phyloP scores from a whole-genome alignment of 1,140 invertebrate species.

The Trypoxylus dichotomus region DNA sequence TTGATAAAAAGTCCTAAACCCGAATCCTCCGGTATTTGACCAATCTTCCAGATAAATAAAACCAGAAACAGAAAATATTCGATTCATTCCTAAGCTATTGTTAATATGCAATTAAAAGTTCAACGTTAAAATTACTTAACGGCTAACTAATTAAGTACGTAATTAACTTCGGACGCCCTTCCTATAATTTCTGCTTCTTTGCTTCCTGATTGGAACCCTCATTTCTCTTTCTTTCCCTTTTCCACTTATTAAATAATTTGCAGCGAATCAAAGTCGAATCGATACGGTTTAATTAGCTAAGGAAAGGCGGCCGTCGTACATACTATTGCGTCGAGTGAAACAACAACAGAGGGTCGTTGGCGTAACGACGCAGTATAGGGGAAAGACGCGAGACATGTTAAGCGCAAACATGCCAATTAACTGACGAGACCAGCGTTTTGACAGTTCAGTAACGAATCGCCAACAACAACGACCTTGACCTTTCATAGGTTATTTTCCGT shows the following conservation, averaged over 20 bases:
- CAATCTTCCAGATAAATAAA: too few relatives aligned
- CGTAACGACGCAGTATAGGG: neutral
- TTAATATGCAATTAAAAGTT: too few relatives aligned
- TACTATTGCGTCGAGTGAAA: neutral
- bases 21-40: too few relatives aligned
- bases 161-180: too few relatives aligned
- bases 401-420: neutral
- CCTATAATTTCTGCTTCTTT: neutral
- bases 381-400: too few relatives aligned
- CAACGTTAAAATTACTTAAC: too few relatives aligned
- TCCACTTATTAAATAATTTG: too few relatives aligned
- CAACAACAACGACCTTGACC: neutral
- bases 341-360: neutral
- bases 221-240: neutral
- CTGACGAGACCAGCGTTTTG: neutral
- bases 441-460: neutral
- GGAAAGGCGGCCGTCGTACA: neutral
- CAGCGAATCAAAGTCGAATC: neutral
- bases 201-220: neutral
- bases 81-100: too few relatives aligned
- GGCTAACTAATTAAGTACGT: too few relatives aligned
- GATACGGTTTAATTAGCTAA: neutral
- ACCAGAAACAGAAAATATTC: too few relatives aligned
- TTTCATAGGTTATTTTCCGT: neutral
- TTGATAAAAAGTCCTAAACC: too few relatives aligned